These are phyloP conservation scores for Caenorhabditis sulstoni DNA, from an alignment of 2,888 invertebrate species.

Conservation along the genomic window DNA sequence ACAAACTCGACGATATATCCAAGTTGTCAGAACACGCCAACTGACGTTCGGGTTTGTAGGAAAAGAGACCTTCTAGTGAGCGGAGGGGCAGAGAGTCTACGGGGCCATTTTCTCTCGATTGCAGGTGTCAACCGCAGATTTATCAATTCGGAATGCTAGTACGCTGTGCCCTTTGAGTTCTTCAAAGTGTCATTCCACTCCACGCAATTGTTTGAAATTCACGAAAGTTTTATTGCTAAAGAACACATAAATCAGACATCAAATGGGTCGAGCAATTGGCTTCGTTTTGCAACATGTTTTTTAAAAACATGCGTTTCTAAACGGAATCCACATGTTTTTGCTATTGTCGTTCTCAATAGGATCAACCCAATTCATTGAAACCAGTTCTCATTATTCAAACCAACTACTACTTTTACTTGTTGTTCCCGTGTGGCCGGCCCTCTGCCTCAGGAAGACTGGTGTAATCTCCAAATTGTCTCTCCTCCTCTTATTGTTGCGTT, in stretches of 20 bases:
- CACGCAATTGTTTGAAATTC: slow-evolving; percentile 20
- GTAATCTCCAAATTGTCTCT: slow-evolving; percentile 47
- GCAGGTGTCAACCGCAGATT: slow-evolving; percentile 62
- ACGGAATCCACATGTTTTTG: background rate
- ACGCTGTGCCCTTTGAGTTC: background rate
- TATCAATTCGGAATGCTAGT: slow-evolving; percentile 46
- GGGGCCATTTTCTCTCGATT: slow-evolving; percentile 53
- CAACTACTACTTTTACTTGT: slow-evolving; percentile 8
- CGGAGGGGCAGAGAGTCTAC: slow-evolving; percentile 45
- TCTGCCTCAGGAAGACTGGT: slow-evolving; percentile 17
- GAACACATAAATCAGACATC: slow-evolving; percentile 52
- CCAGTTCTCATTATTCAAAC: slow-evolving; percentile 39
- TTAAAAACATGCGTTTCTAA: background rate
- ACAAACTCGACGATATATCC: slow-evolving; percentile 60
- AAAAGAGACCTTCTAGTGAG: slow-evolving; percentile 50
- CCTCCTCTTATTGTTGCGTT: slow-evolving; percentile 33
- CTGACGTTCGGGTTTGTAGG: slow-evolving; percentile 55
- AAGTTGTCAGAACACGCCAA: slow-evolving; percentile 61
- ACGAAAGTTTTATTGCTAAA: slow-evolving; percentile 10
- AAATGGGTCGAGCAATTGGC: slow-evolving; percentile 42
- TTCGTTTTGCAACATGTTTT: slow-evolving; percentile 47
- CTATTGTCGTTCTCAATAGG: too few species aligned
- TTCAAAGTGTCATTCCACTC: background rate
- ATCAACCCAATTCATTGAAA: slow-evolving; percentile 4
- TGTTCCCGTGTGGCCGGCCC: slow-evolving; percentile 9